Base-by-base conservation (phyloP, 2,888 invertebrate genomes). In the Augochlorella aurata region DNA sequence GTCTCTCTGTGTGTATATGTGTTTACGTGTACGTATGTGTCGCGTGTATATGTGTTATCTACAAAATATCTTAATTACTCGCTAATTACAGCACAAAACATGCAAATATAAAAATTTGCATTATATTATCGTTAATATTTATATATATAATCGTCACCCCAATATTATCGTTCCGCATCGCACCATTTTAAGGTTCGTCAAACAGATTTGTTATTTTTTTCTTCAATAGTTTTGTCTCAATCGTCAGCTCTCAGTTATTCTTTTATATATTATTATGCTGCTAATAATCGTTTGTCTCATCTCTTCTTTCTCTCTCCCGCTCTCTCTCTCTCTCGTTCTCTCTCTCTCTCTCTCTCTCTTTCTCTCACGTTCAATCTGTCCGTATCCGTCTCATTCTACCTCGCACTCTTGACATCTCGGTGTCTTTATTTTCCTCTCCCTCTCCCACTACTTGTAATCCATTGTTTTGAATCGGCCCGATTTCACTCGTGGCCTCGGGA, bases 61-160 rank as follows among this genome's bases (percentile, higher is more conserved):
- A 93, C 93, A 93, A 93, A 93, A 93, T 93, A 93, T 92, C 93
- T 93, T 92, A 92, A 92, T 93, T 93, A 93, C 92, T 93, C 91
- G 93, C 93, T 93, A 93, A 93, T 93, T 93, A 93, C 93, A 93
- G 93, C 92, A 93, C 93, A 92, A 93, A 92, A 93, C 92, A 93
- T 93, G 93, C 93, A 93, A 93, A 93, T 93, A 90, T 91, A 91
- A 92, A 92, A 92, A 93, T 93, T 93, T 93, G 93, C 93, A 93
- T 92, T 92, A 93, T 91, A 92, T 92, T 90, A 91, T 92, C 89
- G 88, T 87, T 88, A 88, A 90, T 91, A 92, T 92, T 90, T 92
- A 91, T 92, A 90, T 91, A 90, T 91, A 91, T 91, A 91, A 92
- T 91, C 91, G 90, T 91, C 91, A 91, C 88, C 88, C 63, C 89